Evolutionary conservation across 1,140 invertebrate genomes (phyloP).

Genomic region (Neuroterus valhalla): DNA sequence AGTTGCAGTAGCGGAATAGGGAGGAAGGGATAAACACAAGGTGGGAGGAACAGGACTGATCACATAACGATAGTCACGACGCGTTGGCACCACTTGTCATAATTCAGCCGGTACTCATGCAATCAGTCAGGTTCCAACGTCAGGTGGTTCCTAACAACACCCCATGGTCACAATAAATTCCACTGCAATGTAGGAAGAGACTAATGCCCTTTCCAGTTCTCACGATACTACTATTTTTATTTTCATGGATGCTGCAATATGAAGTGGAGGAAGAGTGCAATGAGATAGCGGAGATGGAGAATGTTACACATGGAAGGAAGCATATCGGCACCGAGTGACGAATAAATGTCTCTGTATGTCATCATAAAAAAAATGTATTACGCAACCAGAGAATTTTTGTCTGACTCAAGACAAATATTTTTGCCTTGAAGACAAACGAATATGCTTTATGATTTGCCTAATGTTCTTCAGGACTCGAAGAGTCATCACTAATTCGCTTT

Average conservation of each 20-base stretch:
- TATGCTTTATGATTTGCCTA: too few relatives aligned
- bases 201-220: not conserved
- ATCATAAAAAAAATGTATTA: too few relatives aligned
- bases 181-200: not conserved
- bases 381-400: too few relatives aligned
- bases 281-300: not conserved
- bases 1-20: not conserved
- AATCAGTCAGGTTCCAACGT: conserved; percentile 21
- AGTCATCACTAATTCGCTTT: too few relatives aligned
- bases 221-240: not conserved
- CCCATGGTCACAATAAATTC: not conserved
- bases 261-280: not conserved
- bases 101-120: not conserved
- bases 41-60: conserved; percentile 16
- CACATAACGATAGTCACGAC: conserved; percentile 28
- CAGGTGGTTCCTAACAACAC: not conserved
- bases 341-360: too few relatives aligned
- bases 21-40: not conserved
- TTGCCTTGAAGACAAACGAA: too few relatives aligned
- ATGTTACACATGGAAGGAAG: not conserved
- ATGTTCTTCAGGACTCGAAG: too few relatives aligned
- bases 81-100: conserved; percentile 25
- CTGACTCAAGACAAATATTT: too few relatives aligned
- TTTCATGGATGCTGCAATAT: not conserved
- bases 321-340: not conserved